These are phyloP conservation scores for Apis dorsata DNA, from an alignment of 1,140 invertebrate species.

Conservation along the genomic window DNA sequence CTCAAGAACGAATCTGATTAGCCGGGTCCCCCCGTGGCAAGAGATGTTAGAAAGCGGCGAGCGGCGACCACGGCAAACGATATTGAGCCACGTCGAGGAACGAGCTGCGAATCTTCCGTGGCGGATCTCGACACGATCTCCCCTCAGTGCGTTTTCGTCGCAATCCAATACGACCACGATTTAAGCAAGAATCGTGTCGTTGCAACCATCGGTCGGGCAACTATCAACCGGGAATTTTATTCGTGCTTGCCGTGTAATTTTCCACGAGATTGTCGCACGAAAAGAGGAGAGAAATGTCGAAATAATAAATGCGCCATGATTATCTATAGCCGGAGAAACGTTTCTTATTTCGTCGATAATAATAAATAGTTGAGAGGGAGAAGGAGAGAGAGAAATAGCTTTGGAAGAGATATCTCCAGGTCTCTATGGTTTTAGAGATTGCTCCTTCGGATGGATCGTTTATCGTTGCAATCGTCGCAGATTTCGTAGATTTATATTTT, in stretches of 20 bases:
- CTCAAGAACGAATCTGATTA: slow-evolving; percentile 46
- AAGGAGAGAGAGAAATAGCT: not conserved
- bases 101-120: slow-evolving; percentile 4
- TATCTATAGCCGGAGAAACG: not conserved
- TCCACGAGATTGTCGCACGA: not conserved
- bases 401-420: too few species aligned
- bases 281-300: not conserved
- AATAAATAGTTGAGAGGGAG: slow-evolving; percentile 12
- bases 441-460: not conserved
- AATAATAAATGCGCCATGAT: slow-evolving; percentile 19
- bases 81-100: slow-evolving; percentile 40
- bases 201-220: not conserved
- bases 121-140: slow-evolving; percentile 7
- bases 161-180: not conserved
- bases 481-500: too few species aligned
- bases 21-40: slow-evolving; percentile 28
- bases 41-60: slow-evolving; percentile 43
- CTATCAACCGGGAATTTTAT: not conserved
- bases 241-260: slow-evolving; percentile 11
- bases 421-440: not conserved
- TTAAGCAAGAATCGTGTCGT: slow-evolving; percentile 29
- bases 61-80: slow-evolving; percentile 22
- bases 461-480: not conserved
- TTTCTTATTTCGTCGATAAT: slow-evolving; percentile 8
- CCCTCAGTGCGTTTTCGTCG: not conserved